Conservation (phyloP, 2,113 vertebrate species). For the Stictonetta naevosa region DNA sequence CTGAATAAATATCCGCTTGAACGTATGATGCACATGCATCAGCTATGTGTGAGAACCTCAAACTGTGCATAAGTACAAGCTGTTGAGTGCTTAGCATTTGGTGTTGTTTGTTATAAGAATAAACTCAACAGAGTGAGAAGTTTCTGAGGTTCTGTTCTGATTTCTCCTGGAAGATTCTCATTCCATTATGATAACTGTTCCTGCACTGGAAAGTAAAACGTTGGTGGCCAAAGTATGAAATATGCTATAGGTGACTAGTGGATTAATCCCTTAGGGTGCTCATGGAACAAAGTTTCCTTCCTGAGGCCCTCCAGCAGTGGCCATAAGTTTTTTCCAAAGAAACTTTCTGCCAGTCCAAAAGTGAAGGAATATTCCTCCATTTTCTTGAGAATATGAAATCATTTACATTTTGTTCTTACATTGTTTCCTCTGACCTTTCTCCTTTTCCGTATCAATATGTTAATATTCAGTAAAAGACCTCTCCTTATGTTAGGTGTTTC, state of each 20-base stretch:
- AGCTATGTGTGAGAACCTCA: background rate
- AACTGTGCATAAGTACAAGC: background rate
- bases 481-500: background rate
- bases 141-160: background rate
- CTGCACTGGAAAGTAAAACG: background rate
- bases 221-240: background rate
- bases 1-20: background rate
- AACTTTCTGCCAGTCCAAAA: background rate
- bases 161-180: background rate
- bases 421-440: background rate
- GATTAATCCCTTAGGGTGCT: background rate
- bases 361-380: background rate
- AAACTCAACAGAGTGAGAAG: background rate
- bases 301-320: background rate
- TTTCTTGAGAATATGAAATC: background rate
- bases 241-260: background rate
- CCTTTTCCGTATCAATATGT: background rate
- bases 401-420: background rate
- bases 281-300: background rate
- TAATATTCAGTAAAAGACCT: background rate
- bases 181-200: background rate
- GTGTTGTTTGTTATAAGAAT: background rate
- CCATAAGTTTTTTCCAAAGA: background rate
- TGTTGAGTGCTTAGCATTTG: background rate
- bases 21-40: accelerated